Base-by-base conservation (phyloP, 2,797 vertebrate species). In the Spondyliosoma cantharus region DNA sequence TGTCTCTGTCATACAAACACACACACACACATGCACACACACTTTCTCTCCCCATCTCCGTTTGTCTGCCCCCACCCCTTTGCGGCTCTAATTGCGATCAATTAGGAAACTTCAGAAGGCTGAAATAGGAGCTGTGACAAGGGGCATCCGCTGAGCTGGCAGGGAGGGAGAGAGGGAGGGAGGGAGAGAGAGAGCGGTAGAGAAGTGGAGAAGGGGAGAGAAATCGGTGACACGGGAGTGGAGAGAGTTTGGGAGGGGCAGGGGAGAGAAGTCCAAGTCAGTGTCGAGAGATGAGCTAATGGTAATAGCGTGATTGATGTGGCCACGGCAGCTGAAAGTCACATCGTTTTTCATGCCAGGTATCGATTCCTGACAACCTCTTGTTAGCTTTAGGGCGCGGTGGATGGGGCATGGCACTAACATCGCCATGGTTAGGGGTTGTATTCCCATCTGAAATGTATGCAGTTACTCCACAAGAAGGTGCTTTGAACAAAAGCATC, bases 101-200 rank as follows among this genome's bases (percentile, higher is more conserved):
- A 94, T 95, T 94, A 94, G 88, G 91, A 95, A 94, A 94, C 91
- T 93, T 92, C 92, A 92, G 92, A 92, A 91, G 93, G 89, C 81
- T 93, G 94, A 94, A 94, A 94, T 90, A 86, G 83, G 91, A 95
- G 92, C 87, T 89, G 87, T 90, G 93, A 92, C 91, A 87, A 86
- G 92, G 91, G 91, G 90, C 90, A 93, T 93, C 91, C 89, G 91
- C 90, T 93, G 91, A 93, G 90, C 89, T 89, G 90, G 89, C 90
- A 90, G 84, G 42, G 86, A 52, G 46, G 42, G 57, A 66, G 76
- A 12, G 77, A 63, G 71, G 7, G 45, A 45, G 71, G 11, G 64
- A 22, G 66, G 15, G 70, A 32, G 32, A 67, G 64, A 50, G 49
- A 24, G 66, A 63, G 65, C 29, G 59, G 29, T 56, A 63, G 59